Evolutionary conservation across 2,888 invertebrate species (phyloP), one percentile per base, ranked within the genome.

Genomic region (Bembecia ichneumoniformis): DNA sequence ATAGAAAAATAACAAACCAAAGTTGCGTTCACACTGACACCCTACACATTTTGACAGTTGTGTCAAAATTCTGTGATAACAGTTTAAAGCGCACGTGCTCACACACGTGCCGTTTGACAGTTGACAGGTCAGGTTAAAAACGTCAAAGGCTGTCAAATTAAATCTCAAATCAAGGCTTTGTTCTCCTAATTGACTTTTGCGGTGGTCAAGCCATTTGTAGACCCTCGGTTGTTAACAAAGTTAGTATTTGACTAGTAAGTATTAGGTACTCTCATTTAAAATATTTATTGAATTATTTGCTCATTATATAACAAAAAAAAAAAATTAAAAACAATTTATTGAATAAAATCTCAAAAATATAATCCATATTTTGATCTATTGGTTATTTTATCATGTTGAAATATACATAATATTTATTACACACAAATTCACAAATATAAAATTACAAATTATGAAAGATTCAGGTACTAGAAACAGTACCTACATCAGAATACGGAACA

Each of bases 31-130:
- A 48, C 65, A 56, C 64, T 59, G 66, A 63, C 66, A 56, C 60
- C 63, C 60, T 63, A 62, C 58, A 59, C 55, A 60, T 61, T 75
- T 78, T 59, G 13, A 17, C 16, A 44, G 54, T 53, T 58, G 74
- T 77, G 79, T 77, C 81, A 79, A 75, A 76, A 34, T 60, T 68
- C 62, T 53, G 52, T 59, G 78, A 78, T 76, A 77, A 73, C 74
- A 76, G 72, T 78, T 79, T 74, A 77, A 67, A 74, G 59, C 68
- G 74, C 83, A 80, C 82, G 76, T 75, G 79, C 59, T 76, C 74
- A 52, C 74, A 52, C 83, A 77, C 84, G 84, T 83, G 84, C 49
- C 74, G 58, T 53, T 63, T 70, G 74, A 77, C 74, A 73, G 72
- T 69, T 75, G 77, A 77, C 82, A 76, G 68, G 67, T 64, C 70